A percentile compares a stretch with the other conserved stretches of the same genome.
Evolutionary conservation across 92 coral and sea anemone genomes (phyloP).

Genomic region (Muricea muricata): DNA sequence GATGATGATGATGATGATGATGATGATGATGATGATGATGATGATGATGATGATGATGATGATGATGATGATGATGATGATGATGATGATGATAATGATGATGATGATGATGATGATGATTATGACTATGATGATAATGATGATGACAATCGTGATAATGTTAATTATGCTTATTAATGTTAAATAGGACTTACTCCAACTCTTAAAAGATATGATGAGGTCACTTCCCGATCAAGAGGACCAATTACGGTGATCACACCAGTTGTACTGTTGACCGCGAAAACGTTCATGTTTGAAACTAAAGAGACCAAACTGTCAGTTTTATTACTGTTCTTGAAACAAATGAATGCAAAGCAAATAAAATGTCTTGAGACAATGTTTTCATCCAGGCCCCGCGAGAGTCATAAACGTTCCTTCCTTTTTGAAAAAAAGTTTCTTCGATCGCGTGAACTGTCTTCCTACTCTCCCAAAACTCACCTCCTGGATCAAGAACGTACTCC

Average conservation of each 20-base stretch:
- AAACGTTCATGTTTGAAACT: conserved; percentile 72
- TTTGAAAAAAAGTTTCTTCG: too few species aligned
- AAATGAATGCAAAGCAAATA: not conserved
- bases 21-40: not conserved
- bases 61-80: not conserved
- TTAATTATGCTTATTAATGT: not conserved
- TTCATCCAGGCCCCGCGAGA: too few species aligned
- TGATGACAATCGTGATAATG: not conserved
- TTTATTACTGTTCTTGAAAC: not conserved
- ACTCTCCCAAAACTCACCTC: conserved; percentile 35
- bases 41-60: not conserved
- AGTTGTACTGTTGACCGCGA: conserved; percentile 61
- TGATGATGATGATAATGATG: not conserved
- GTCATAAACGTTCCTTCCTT: too few species aligned
- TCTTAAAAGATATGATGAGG: conserved; percentile 72
- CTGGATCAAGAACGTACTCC: conserved; percentile 80
- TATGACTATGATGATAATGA: not conserved
- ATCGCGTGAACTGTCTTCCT: too few species aligned
- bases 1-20: not conserved
- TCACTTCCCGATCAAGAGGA: conserved; percentile 81
- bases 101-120: not conserved
- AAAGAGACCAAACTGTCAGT: not conserved
- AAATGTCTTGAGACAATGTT: too few species aligned
- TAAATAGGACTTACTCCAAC: conserved; percentile 77
- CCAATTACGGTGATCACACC: conserved; percentile 87